Percentiles rank a stretch among this genome's conserved stretches.
phyloP scores from a whole-genome alignment of 2,888 invertebrate species.

The Bibio marci region DNA sequence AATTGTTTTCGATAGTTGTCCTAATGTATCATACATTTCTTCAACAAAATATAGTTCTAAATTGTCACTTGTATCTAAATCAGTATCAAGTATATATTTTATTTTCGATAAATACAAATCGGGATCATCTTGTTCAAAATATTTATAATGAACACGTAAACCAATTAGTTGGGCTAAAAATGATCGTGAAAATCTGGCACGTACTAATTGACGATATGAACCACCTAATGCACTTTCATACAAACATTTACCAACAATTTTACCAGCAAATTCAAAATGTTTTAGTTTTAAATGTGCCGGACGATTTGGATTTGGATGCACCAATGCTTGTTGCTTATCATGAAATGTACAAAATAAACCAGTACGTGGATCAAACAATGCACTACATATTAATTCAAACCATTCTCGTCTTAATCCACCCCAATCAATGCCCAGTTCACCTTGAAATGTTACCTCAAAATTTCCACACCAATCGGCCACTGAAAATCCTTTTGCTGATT shows the following conservation, averaged over 20 bases:
- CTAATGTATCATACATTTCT: slow-evolving; percentile 67
- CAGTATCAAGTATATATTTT: slow-evolving; percentile 80
- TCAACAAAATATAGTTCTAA: slow-evolving; percentile 79
- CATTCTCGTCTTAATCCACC: slow-evolving; percentile 87
- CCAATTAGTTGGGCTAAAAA: slow-evolving; percentile 92
- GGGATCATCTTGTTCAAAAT: slow-evolving; percentile 92
- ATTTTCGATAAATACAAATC: slow-evolving; percentile 86
- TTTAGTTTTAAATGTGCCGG: slow-evolving; percentile 63
- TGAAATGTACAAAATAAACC: slow-evolving; percentile 74
- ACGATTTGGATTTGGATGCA: slow-evolving; percentile 76
- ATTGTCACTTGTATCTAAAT: slow-evolving; percentile 55
- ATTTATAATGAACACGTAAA: slow-evolving; percentile 36
- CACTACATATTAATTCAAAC: slow-evolving; percentile 79
- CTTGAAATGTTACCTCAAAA: slow-evolving; percentile 82
- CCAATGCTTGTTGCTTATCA: slow-evolving; percentile 71
- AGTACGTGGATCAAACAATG: slow-evolving; percentile 69
- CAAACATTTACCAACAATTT: slow-evolving; percentile 85
- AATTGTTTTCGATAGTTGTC: slow-evolving; percentile 57
- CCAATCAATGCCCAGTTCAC: slow-evolving; percentile 93
- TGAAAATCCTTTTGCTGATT: slow-evolving; percentile 66
- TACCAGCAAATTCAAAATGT: slow-evolving; percentile 85
- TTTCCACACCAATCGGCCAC: slow-evolving; percentile 89
- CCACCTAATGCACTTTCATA: slow-evolving; percentile 87
- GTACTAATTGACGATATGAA: slow-evolving; percentile 72
- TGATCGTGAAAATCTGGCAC: slow-evolving; percentile 77